Evolutionary conservation across 2,113 vertebrate species (phyloP), one percentile per base, ranked within the genome.

Genomic region (Lucifuga dentata): DNA sequence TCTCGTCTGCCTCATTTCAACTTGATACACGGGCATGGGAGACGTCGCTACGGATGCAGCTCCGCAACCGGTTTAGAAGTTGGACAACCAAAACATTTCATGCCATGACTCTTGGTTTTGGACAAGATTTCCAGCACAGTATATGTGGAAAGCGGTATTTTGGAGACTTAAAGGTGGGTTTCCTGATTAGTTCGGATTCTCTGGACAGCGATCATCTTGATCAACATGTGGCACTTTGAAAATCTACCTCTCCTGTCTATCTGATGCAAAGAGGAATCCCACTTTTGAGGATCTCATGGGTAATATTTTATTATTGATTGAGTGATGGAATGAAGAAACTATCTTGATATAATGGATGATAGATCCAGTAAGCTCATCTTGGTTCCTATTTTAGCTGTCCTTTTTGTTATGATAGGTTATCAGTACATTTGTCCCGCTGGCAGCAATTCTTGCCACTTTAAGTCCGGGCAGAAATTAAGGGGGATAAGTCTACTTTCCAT

Each of bases 351-450:
- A 87, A 98, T 98, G 97, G 95, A 96, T 91, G 95, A 98, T 60
- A 95, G 95, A 91, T 93, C 93, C 92, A 95, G 95, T 86, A 98
- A 95, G 92, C 94, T 96, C 91, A 92, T 98, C 79, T 89, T 98
- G 89, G 94, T 95, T 85, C 95, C 95, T 21, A 88, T 98, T 81
- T 88, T 97, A 86, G 94, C 95, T 7, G 93, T 98, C 58, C 94
- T 98, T 81, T 98, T 96, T 90, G 87, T 98, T 77, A 94, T 95
- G 92, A 95, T 98, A 85, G 94, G 96, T 52, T 98, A 96, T 83
- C 97, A 98, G 90, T 97, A 98, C 88, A 94, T 97, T 67, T 94
- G 94, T 77, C 94, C 94, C 50, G 90, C 93, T 16, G 93, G 93
- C 50, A 91, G 89, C 72, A 92, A 88, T 80, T 87, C 94, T 16